These are phyloP conservation scores for Cygnus olor DNA, from an alignment of 2,797 vertebrate genomes.

Conservation along the genomic window DNA sequence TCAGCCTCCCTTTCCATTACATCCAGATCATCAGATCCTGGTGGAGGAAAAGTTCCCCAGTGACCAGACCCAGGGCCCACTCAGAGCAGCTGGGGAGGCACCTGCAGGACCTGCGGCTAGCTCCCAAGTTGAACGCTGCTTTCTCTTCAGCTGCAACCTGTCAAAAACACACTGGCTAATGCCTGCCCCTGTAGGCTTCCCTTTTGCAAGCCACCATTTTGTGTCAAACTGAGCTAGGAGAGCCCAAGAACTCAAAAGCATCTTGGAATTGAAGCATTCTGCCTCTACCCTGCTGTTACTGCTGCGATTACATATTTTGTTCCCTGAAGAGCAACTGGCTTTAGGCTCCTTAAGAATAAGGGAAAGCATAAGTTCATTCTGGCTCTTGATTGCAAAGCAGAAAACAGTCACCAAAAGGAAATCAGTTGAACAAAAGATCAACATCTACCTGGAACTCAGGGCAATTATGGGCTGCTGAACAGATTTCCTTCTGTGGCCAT, in stretches of 20 bases:
- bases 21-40: not conserved
- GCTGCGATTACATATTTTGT: not conserved
- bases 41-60: not conserved
- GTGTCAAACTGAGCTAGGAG: not conserved
- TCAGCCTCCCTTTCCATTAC: not conserved
- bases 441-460: not conserved
- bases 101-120: not conserved
- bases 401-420: slow-evolving; percentile 17
- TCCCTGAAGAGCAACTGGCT: not conserved
- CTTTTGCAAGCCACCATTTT: not conserved
- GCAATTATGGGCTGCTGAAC: not conserved
- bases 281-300: not conserved
- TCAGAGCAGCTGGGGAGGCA: not conserved
- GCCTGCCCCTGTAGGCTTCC: not conserved
- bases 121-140: not conserved
- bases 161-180: fast-evolving
- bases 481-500: slow-evolving; percentile 40
- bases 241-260: not conserved
- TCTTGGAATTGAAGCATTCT: not conserved
- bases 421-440: not conserved
- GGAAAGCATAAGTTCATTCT: not conserved
- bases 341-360: not conserved
- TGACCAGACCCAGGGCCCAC: not conserved
- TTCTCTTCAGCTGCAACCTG: not conserved
- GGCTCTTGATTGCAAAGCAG: not conserved